Evolutionary conservation across 2,113 vertebrate genomes (phyloP).

Genomic region (Gallinago paraguaiae): DNA sequence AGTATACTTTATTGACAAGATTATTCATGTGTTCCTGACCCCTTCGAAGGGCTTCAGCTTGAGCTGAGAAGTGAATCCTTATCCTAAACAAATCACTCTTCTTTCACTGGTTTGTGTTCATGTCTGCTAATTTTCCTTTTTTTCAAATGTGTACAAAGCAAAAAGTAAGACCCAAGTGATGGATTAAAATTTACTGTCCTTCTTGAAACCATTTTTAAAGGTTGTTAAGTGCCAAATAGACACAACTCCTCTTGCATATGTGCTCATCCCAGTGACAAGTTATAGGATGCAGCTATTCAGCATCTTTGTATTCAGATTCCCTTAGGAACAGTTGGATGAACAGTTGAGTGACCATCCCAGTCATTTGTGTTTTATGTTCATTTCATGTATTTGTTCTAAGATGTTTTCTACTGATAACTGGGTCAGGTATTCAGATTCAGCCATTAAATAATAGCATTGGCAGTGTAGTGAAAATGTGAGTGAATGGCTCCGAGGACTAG

Average conservation of each 20-base stretch:
- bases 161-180: background rate
- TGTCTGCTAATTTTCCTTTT: background rate
- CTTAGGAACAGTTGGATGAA: background rate
- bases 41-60: background rate
- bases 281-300: background rate
- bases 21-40: background rate
- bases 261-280: background rate
- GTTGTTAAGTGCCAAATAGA: background rate
- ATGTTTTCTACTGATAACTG: background rate
- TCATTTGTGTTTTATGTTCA: background rate
- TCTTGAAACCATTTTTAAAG: background rate
- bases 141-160: too few relatives aligned
- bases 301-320: background rate
- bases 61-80: background rate
- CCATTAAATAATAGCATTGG: background rate
- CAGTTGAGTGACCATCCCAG: background rate
- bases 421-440: background rate
- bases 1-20: background rate
- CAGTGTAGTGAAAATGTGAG: background rate
- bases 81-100: background rate
- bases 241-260: background rate
- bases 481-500: background rate
- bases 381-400: background rate
- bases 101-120: background rate
- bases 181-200: background rate